Conservation (phyloP, 2,113 vertebrate genomes). For the Promerops cafer region DNA sequence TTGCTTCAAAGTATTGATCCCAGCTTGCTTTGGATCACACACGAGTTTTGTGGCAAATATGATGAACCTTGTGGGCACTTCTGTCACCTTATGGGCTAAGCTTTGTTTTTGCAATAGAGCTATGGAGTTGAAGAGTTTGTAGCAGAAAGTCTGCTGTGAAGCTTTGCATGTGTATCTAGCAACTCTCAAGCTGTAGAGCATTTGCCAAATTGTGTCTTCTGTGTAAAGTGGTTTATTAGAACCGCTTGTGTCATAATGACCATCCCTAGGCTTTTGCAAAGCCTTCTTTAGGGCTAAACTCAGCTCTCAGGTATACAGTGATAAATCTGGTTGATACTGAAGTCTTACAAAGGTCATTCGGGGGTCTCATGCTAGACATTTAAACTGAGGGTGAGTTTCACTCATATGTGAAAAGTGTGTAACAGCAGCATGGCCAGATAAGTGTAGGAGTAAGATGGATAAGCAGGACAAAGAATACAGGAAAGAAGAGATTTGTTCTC, state of each 20-base stretch:
- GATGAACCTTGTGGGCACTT: not conserved
- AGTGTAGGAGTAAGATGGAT: not conserved
- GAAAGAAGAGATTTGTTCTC: not conserved
- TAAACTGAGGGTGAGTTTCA: not conserved
- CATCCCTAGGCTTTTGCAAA: not conserved
- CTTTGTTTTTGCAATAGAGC: not conserved
- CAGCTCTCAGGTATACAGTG: not conserved
- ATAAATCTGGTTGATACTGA: not conserved
- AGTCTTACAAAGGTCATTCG: accelerated
- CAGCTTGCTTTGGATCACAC: not conserved
- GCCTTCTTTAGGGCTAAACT: not conserved
- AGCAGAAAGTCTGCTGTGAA: not conserved
- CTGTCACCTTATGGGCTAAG: not conserved
- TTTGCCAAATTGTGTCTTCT: not conserved
- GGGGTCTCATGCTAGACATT: not conserved
- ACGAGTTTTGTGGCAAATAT: not conserved
- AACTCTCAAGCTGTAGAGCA: not conserved
- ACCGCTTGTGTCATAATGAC: not conserved
- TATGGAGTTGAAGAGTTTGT: not conserved
- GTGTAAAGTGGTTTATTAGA: not conserved
- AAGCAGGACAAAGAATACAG: not conserved
- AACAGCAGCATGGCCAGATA: not conserved
- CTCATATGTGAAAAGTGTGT: accelerated
- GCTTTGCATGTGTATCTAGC: not conserved
- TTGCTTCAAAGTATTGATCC: not conserved